Base-by-base conservation (phyloP, 2,888 invertebrate species). In the Apeira syringaria region DNA sequence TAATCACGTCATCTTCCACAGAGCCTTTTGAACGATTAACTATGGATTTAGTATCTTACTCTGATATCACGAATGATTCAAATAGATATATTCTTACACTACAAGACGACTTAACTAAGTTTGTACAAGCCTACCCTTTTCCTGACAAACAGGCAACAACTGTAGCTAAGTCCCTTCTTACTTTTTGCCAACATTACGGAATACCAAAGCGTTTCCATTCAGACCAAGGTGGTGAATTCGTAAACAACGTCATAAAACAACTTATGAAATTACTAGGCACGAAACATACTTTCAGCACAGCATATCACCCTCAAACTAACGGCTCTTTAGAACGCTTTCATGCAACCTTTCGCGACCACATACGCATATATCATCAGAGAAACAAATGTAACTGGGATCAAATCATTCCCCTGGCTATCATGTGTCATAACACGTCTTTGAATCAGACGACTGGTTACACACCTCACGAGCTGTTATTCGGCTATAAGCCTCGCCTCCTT, bases 171-270 rank as follows among this genome's bases (percentile, higher is more conserved):
- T n/a, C 52, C 13, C 28, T 69, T 9, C 13, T 71, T 0, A 28
- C 47, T 9, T 69, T 68, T 31, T 71, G 65, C 18, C 66, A 68
- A 61, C 65, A 70, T 18, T 69, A 53, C 22, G 67, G 66, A 5
- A 48, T 68, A 2, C 68, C 66, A 1, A 65, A 64, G 43, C 37
- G 68, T 4, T 64, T 69, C 11, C 72, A 67, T 33, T 68, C n/a
- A n/a, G n/a, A n/a, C n/a, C n/a, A n/a, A n/a, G n/a, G n/a, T n/a
- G n/a, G n/a, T n/a, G n/a, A n/a, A 53, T 70, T 69, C 25, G 47
- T 59, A 8, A 70, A 68, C 31, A 53, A 37, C 5, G 30, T 61
- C 0, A 34, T 68, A 2, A 71, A 68, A 59, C 63, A 73, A 47
- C 26, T 70, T 1, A 58, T 53, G 11, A 68, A 65, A 53, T 5